Evolutionary conservation across 2,888 invertebrate species (phyloP).

Genomic region (Tetheella fluctuosa): DNA sequence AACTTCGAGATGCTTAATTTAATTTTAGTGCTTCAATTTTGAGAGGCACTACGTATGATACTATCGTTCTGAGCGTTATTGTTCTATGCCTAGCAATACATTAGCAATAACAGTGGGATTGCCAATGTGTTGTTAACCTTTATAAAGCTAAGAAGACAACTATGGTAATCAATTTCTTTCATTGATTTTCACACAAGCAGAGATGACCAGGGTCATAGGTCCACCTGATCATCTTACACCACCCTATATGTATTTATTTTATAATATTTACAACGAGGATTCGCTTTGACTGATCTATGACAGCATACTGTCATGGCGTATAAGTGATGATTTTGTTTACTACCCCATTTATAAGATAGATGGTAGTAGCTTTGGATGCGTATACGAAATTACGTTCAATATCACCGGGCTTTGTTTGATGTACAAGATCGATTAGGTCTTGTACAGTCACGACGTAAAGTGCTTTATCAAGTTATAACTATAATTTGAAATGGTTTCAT

Average conservation of each 20-base stretch:
- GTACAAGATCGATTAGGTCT: not conserved
- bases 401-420: conserved; percentile 2
- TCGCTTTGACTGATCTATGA: conserved; percentile 23
- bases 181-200: no score
- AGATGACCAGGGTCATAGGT: no score
- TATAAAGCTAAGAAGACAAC: no score
- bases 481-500: not conserved
- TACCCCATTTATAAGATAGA: conserved; percentile 39
- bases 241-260: not conserved
- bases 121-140: no score
- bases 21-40: no score
- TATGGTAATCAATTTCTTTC: no score
- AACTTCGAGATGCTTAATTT: no score
- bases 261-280: conserved; percentile 14
- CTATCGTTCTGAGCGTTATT: no score
- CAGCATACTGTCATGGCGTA: conserved; percentile 35
- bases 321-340: conserved; percentile 56
- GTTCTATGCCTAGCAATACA: no score
- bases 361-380: conserved; percentile 24
- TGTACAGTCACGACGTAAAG: not conserved
- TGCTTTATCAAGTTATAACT: not conserved
- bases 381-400: conserved; percentile 18
- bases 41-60: no score
- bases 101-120: no score
- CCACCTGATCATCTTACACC: no score